These are phyloP conservation scores for Caenorhabditis panamensis DNA, from an alignment of 2,888 invertebrate species.

Conservation along the genomic window DNA sequence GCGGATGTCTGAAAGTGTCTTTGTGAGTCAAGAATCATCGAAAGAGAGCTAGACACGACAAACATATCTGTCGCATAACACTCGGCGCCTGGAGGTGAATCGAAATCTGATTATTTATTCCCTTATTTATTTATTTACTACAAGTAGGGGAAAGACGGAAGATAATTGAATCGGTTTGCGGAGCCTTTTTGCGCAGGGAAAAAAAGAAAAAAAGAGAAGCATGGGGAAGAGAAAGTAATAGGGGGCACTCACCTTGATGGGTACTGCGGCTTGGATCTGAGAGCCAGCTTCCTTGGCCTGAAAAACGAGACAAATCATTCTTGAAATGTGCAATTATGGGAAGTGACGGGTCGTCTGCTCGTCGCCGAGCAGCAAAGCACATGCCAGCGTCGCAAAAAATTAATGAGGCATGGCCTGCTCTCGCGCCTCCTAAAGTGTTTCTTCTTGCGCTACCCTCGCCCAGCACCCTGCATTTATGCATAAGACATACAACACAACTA, in stretches of 20 bases:
- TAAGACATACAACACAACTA: slow-evolving; percentile 38
- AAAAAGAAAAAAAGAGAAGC: too few relatives aligned
- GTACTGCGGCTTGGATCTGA: slow-evolving; percentile 74
- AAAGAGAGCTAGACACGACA: too few relatives aligned
- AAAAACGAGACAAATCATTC: slow-evolving; percentile 22
- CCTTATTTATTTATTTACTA: not conserved
- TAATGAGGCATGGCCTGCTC: slow-evolving; percentile 49
- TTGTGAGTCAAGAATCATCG: too few relatives aligned
- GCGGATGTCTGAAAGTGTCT: slow-evolving; percentile 46
- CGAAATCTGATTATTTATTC: slow-evolving; percentile 24
- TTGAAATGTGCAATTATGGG: slow-evolving; percentile 42
- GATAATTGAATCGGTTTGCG: slow-evolving; percentile 44
- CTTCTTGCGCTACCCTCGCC: slow-evolving; percentile 11
- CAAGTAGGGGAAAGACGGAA: not conserved
- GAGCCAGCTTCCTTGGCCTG: slow-evolving; percentile 78
- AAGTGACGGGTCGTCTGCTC: slow-evolving; percentile 35
- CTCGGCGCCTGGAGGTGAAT: slow-evolving; percentile 18
- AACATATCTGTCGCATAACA: too few relatives aligned
- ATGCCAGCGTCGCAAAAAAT: slow-evolving; percentile 43
- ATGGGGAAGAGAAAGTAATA: slow-evolving; percentile 25
- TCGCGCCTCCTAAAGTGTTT: slow-evolving; percentile 47
- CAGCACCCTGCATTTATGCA: slow-evolving; percentile 41
- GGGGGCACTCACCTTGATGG: slow-evolving; percentile 59
- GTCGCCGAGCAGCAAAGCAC: slow-evolving; percentile 19
- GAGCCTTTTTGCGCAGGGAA: slow-evolving; percentile 7